Evolutionary conservation across 2,113 vertebrate species (phyloP), one percentile per base, ranked within the genome.

Genomic region (Cranoglanis bouderius): DNA sequence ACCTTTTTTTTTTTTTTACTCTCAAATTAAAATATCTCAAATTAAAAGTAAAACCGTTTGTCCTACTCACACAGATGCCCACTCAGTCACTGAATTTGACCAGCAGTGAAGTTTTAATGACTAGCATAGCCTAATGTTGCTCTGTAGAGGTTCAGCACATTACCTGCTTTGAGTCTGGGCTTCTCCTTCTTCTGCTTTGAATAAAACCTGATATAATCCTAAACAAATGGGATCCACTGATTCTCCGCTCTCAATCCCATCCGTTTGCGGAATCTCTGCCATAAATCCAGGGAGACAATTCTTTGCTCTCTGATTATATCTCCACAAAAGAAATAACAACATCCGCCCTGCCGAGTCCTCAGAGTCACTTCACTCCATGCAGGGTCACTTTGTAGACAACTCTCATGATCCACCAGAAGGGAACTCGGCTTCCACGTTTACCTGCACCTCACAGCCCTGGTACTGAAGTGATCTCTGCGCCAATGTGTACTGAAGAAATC

Each of bases 81-180:
- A 63, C 5, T 5, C 21, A 18, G 38, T 43, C 57, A 84, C 4
- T 16, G 29, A 61, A 46, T 32, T 32, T 67, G 16, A 21, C 38
- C 59, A 67, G 61, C 83, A 67, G 43, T 67, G 8, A 4, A 49
- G 29, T 85, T 85, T 46, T 65, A 51, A 67, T 29, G 43, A 4
- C 43, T 51, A 49, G n/a, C 29, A 67, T 1, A 67, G 40, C 16
- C 16, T 49, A 19, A 67, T 21, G 61, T 21, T 67, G 18, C 38
- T 84, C 24, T 32, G 13, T 67, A 19, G 43, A 85, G 43, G 32
- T 65, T 85, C 16, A 21, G 29, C 6, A 1, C 29, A 85, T 65
- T 85, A 85, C 83, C 83, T 85, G 61, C n/a, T 85, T 85, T 85
- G 29, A 19, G 43, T 67, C 61, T 67, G 24, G 61, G 7, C 59